Base-by-base conservation (phyloP, 2,888 invertebrate species). In the Oscheius sp. region DNA sequence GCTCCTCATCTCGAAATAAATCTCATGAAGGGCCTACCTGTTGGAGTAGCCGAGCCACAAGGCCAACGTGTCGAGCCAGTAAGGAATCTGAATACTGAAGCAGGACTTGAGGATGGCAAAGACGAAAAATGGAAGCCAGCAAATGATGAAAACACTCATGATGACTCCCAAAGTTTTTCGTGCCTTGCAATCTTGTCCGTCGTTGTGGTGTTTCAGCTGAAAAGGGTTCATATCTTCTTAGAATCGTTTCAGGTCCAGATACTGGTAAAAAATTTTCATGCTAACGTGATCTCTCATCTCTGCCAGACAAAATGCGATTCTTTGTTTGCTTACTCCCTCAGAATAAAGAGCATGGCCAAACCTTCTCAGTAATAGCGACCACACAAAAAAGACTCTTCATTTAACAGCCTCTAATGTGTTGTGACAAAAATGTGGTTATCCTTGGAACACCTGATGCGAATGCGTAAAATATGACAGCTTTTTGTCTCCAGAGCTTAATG, bases 51-150 rank as follows among this genome's bases (percentile, higher is more conserved):
- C 98, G 74, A 99, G 92, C 98, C 98, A 99, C 1, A 89, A 76
- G 7, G 79, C 72, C 10, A 88, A 72, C 2, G 76, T 70, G 70
- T 88, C 87, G 29, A 88, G 74, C 86, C 87, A 88, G 42, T 76
- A 74, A 0, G 88, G 85, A n/a, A 85, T 77, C 11, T 58, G 50
- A 53, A 77, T 59, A 1, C 71, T 62, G 62, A 76, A 57, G 59
- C 76, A 79, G 2, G 88, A 85, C 58, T 88, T 87, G 63, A 96
- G 93, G 76, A 98, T 91, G 2, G 97, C 96, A 78, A 97, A 92
- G 66, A 96, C 95, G 92, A 99, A 99, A 92, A 99, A 99, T 1
- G 98, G 98, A 81, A 96, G 95, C 97, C 98, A 98, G 91, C 97
- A 98, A 78, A 96, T 93, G 7, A 98, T 93, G 91, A 98, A 92